Conservation (phyloP, 2,797 vertebrate species). For the Rhinoraja longicauda region DNA sequence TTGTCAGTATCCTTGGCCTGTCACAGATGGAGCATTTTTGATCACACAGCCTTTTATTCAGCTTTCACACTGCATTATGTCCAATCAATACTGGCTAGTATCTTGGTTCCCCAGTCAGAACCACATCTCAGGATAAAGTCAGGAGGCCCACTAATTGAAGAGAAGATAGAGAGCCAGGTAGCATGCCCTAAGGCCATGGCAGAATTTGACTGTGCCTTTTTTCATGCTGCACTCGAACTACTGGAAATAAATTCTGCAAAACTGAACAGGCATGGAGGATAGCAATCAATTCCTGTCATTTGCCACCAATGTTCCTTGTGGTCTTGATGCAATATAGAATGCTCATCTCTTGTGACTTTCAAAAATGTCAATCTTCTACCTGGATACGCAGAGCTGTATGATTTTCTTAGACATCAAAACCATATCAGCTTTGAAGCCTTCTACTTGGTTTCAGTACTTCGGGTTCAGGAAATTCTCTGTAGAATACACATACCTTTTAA, state of each 20-base stretch:
- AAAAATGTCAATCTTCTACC: constrained; percentile 68
- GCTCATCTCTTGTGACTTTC: constrained; percentile 62
- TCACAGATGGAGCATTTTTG: constrained; percentile 80
- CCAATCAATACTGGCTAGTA: constrained; percentile 87
- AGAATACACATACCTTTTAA: neutral
- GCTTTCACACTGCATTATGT: constrained; percentile 89
- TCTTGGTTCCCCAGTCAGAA: constrained; percentile 68
- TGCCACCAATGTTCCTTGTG: constrained; percentile 70
- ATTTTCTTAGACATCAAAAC: constrained; percentile 1
- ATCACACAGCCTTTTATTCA: constrained; percentile 80
- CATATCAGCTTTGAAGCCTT: constrained; percentile 2
- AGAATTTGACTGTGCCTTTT: constrained; percentile 55
- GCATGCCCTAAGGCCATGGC: constrained; percentile 78
- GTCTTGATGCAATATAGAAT: constrained; percentile 60
- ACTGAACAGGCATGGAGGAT: constrained; percentile 68
- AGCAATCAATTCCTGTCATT: constrained; percentile 77
- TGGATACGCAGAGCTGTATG: neutral
- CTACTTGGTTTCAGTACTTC: neutral
- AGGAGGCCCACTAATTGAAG: constrained; percentile 87
- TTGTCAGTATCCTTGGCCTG: constrained; percentile 60
- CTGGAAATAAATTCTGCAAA: constrained; percentile 80
- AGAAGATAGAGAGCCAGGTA: constrained; percentile 81
- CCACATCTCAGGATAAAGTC: constrained; percentile 59
- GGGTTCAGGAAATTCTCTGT: constrained; percentile 4
- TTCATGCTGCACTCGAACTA: constrained; percentile 59